phyloP scores from a whole-genome alignment of 2,113 vertebrate species.

The Hypocryptadius cinnamomeus region DNA sequence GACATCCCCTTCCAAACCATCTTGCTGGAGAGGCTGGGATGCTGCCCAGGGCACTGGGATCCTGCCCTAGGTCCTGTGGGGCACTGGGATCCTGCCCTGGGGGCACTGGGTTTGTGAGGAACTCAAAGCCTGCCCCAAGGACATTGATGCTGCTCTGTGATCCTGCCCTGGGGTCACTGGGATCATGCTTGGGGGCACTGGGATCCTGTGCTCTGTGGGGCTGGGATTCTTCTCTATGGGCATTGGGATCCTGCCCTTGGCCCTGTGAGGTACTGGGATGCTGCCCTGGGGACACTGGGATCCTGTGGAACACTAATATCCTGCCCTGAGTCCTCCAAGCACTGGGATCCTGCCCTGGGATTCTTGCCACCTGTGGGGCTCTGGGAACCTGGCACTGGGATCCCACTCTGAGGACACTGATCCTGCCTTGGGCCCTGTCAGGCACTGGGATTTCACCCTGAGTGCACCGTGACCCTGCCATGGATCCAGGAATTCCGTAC shows the following conservation, averaged over 20 bases:
- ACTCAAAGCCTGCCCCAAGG: too few species aligned
- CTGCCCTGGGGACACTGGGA: background rate
- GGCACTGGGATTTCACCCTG: background rate
- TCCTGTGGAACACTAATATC: background rate
- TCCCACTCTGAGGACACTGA: background rate
- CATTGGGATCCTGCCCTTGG: background rate
- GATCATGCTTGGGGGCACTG: background rate
- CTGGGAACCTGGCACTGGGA: background rate
- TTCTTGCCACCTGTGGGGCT: background rate
- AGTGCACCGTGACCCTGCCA: background rate
- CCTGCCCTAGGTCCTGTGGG: background rate
- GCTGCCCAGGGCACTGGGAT: background rate
- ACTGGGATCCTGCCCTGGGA: background rate
- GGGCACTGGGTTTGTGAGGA: too few species aligned
- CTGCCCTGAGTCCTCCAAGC: background rate
- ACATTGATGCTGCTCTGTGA: background rate
- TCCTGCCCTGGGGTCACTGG: background rate
- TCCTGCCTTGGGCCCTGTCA: background rate
- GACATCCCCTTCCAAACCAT: background rate
- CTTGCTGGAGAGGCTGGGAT: background rate
- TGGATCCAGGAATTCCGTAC: constrained; percentile 20
- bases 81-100: background rate
- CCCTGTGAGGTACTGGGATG: background rate
- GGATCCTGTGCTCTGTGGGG: background rate
- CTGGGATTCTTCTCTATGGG: background rate